Conservation (phyloP, 2,797 vertebrate genomes). For the Acanthiza pusilla region DNA sequence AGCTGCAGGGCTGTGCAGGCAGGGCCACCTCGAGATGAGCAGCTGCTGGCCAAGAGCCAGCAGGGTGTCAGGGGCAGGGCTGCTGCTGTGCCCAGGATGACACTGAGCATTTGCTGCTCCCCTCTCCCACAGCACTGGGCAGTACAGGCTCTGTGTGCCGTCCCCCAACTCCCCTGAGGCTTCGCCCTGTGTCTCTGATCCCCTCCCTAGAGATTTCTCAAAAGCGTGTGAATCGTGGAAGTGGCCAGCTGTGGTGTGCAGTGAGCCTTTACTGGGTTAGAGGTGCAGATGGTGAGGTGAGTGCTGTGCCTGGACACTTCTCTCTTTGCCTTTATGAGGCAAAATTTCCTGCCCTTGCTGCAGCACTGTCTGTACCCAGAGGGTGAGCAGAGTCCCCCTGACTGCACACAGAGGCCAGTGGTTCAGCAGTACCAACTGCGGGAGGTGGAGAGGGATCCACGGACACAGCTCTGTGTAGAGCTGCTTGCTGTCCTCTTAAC, state of each 20-base stretch:
- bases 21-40: background rate
- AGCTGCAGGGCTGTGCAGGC: background rate
- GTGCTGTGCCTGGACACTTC: rapidly evolving
- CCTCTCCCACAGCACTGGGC: rapidly evolving
- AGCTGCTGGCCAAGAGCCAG: background rate
- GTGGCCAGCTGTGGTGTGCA: no score
- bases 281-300: background rate
- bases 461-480: background rate
- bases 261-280: background rate
- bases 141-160: rapidly evolving
- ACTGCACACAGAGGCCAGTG: background rate
- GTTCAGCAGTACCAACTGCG: background rate
- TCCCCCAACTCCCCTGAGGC: background rate
- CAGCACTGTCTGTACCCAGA: background rate
- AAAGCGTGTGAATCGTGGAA: background rate
- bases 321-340: background rate
- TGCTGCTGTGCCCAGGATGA: background rate
- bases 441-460: background rate
- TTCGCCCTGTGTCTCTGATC: background rate
- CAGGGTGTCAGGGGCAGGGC: rapidly evolving
- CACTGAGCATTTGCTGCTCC: background rate
- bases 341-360: background rate
- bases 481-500: background rate
- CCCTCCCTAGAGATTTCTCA: background rate
- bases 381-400: background rate